Base-by-base conservation (phyloP, 2,797 vertebrate genomes). In the Sparidentex hasta region DNA sequence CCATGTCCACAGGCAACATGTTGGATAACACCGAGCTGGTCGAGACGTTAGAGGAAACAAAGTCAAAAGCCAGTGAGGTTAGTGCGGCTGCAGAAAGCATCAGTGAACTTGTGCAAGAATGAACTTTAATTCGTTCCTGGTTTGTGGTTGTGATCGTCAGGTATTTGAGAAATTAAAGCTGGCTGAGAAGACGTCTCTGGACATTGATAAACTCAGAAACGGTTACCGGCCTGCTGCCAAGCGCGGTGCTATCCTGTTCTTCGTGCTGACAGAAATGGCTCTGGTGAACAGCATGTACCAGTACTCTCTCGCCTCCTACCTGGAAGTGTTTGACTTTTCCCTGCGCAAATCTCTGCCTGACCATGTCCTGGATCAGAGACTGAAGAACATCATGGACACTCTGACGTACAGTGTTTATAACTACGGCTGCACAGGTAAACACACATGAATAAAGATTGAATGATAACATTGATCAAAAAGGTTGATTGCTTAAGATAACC, bases 271-370 rank as follows among this genome's bases (percentile, higher is more conserved):
- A 0, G 98, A 99, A 90, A 98, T 99, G 98, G 96, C 98, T 1
- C 80, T 97, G 21, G 98, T 98, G 52, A 99, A 97, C 88, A 94
- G 93, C 87, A 99, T 99, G 98, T 99, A 99, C 89, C 98, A 99
- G 91, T 98, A 97, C 90, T 99, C 98, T 0, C 91, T 99, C 13
- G 93, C 89, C 0, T 97, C 98, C 71, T 99, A 98, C 94, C 92
- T 99, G 20, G 96, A 98, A 1, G 96, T 99, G 67, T 99, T 99
- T 79, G 90, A 94, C 61, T 92, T 95, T 72, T 97, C 98, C 0
- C 95, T 99, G 48, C 95, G 93, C 74, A 99, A 97, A 88, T 98
- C 98, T 41, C 87, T 96, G 83, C 95, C 96, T 0, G 94, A 96
- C 50, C 85, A 95, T 38, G 69, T 94, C 56, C 95, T 99, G 61